A percentile compares a stretch with the other conserved stretches of the same genome.
Conservation (phyloP, 2,888 invertebrate species). For the Phanerotoma sp. region DNA sequence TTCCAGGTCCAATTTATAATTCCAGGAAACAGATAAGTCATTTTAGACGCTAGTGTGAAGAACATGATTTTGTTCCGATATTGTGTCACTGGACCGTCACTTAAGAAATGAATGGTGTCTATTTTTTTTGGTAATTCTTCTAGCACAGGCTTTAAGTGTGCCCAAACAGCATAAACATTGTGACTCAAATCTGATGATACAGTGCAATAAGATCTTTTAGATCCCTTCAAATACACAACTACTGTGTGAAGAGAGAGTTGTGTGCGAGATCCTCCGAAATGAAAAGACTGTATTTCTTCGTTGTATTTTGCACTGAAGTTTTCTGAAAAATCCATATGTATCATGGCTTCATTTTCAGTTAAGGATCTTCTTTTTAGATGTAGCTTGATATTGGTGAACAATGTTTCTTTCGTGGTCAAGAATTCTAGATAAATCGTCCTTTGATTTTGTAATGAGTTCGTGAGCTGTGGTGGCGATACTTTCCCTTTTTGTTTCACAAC, state of each 20-base stretch:
- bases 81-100: not conserved
- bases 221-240: constrained; percentile 40
- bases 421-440: not conserved
- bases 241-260: constrained; percentile 52
- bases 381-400: constrained; percentile 27
- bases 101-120: not conserved
- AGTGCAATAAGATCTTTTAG: constrained; percentile 35
- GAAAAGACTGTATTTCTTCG: constrained; percentile 49
- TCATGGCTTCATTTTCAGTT: constrained; percentile 29
- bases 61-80: constrained; percentile 39
- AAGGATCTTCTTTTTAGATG: constrained; percentile 30
- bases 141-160: constrained; percentile 46
- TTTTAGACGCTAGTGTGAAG: constrained; percentile 37
- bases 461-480: constrained; percentile 33
- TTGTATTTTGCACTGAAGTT: constrained; percentile 47
- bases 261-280: constrained; percentile 48
- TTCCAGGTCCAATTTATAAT: constrained; percentile 26
- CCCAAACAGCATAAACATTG: constrained; percentile 51
- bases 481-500: constrained; percentile 36
- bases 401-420: constrained; percentile 31
- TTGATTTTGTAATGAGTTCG: constrained; percentile 4
- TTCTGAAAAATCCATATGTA: constrained; percentile 50
- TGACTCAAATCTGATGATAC: constrained; percentile 46
- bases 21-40: constrained; percentile 25
- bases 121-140: constrained; percentile 14